Percentiles rank a stretch among this genome's conserved stretches.
phyloP scores from a whole-genome alignment of 2,113 vertebrate genomes.

The Zosterops japonicus region DNA sequence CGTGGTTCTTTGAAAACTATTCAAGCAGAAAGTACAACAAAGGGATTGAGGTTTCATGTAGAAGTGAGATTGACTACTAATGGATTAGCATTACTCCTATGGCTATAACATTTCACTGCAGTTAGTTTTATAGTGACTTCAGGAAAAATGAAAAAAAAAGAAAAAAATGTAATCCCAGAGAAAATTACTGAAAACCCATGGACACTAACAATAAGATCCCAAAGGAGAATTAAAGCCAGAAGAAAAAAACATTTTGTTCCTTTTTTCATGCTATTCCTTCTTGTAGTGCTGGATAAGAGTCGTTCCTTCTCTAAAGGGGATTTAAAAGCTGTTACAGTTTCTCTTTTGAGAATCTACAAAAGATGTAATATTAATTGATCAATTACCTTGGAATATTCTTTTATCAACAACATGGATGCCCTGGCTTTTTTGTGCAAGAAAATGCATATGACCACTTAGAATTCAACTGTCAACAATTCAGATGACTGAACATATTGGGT shows the following conservation, averaged over 20 bases:
- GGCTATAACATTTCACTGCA: background rate
- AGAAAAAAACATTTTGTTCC: background rate
- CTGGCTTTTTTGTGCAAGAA: background rate
- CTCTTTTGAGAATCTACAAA: background rate
- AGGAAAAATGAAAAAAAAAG: background rate
- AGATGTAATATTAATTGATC: background rate
- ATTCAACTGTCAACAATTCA: background rate
- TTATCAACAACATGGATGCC: background rate
- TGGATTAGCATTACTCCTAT: background rate
- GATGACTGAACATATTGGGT: background rate
- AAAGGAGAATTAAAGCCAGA: background rate
- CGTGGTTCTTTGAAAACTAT: background rate
- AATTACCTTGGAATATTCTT: background rate
- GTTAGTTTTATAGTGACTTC: background rate
- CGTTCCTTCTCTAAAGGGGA: background rate
- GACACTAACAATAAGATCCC: background rate
- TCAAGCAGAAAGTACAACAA: background rate
- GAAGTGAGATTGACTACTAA: background rate
- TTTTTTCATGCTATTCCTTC: background rate
- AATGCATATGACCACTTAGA: background rate
- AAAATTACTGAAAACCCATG: background rate
- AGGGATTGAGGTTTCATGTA: background rate
- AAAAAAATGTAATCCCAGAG: background rate
- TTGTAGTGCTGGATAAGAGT: background rate
- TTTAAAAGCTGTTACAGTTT: background rate